Evolutionary conservation across 2,888 invertebrate genomes (phyloP).

Genomic region (Nemoura dubitans): DNA sequence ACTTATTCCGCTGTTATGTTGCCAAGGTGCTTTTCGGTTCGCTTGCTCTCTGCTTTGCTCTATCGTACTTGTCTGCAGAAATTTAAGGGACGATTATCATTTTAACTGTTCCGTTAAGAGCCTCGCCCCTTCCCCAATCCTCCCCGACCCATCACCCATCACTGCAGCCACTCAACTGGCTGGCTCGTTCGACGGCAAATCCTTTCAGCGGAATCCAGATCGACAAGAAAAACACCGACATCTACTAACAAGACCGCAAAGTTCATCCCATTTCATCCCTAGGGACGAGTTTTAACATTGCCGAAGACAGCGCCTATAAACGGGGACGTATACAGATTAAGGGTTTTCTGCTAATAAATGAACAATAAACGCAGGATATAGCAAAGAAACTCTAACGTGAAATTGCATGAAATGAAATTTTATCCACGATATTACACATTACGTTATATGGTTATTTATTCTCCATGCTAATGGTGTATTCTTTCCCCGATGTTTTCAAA

Average conservation of each 20-base stretch:
- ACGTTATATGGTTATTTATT: no score
- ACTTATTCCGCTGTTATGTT: background rate
- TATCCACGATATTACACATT: no score
- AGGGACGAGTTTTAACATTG: background rate
- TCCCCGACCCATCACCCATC: background rate
- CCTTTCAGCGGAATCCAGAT: constrained; percentile 40
- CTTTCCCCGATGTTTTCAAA: no score
- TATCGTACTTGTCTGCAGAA: constrained; percentile 43
- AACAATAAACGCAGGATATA: no score
- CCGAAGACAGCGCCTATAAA: background rate
- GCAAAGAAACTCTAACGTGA: no score
- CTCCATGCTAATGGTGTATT: no score
- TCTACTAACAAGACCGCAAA: constrained; percentile 42
- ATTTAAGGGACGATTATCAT: constrained; percentile 57
- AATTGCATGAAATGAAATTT: no score
- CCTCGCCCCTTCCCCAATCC: constrained; percentile 56
- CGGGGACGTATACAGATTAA: constrained; percentile 12
- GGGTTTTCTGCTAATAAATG: no score
- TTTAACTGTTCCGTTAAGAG: constrained; percentile 59
- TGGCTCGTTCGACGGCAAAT: background rate
- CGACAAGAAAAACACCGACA: constrained; percentile 34
- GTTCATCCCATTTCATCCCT: constrained; percentile 7
- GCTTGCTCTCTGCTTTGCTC: constrained; percentile 7
- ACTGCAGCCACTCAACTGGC: background rate
- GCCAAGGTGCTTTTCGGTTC: background rate